Conservation (phyloP, 2,888 invertebrate species). For the Pyrrhopygopsis socrates region DNA sequence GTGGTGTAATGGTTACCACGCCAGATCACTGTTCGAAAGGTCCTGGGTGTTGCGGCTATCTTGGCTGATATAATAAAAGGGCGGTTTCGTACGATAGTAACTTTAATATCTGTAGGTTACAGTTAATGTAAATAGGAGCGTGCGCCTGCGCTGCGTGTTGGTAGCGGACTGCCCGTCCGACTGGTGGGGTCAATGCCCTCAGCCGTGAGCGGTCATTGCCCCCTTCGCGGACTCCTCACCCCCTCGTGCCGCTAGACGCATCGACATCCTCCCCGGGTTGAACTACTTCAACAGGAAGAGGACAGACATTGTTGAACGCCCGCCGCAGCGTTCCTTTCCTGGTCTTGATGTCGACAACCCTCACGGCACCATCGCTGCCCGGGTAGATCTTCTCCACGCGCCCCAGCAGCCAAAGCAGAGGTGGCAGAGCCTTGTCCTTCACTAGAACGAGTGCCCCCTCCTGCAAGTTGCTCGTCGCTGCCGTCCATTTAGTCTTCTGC, state of each 20-base stretch:
- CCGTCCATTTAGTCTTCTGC: constrained; percentile 1
- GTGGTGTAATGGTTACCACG: no score
- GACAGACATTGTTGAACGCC: constrained; percentile 23
- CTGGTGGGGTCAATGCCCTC: no score
- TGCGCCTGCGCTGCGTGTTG: no score
- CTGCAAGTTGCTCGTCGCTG: constrained; percentile 46
- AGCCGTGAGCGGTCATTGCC: background rate
- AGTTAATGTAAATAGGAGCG: no score
- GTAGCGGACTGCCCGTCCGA: no score
- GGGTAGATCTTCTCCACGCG: constrained; percentile 21
- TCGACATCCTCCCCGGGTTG: background rate
- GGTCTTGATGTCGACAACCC: constrained; percentile 44
- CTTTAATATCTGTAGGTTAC: no score
- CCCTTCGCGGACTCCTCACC: background rate
- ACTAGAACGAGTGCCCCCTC: constrained; percentile 60
- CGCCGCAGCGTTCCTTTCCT: constrained; percentile 18
- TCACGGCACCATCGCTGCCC: constrained; percentile 48
- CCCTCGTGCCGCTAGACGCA: background rate
- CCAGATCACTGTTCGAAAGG: no score
- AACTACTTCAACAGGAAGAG: background rate
- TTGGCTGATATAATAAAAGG: no score
- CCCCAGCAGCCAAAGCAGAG: constrained; percentile 64
- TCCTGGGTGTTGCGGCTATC: no score
- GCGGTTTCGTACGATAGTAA: no score
- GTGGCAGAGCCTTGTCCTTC: constrained; percentile 61